Base-by-base conservation (phyloP, 2,888 invertebrate species). In the Cordilura impudica region DNA sequence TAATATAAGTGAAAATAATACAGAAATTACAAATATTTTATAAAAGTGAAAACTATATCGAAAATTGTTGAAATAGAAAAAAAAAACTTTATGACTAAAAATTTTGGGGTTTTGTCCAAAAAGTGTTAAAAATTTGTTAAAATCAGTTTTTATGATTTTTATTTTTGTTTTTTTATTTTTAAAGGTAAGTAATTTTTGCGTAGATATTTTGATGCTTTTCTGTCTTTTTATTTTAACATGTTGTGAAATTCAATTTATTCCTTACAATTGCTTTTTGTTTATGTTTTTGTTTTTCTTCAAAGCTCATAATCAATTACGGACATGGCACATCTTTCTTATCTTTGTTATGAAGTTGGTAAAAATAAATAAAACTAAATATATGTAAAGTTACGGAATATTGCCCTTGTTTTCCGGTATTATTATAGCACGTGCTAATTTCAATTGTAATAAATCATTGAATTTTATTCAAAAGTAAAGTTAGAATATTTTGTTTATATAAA, bases 131-230 rank as follows among this genome's bases (percentile, higher is more conserved):
- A 63, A 43, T 35, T 18, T 18, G n/a, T 29, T 26, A 10, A 69
- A 31, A 35, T 45, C 12, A 53, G 10, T 53, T 58, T 71, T 72
- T 75, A 79, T 79, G 79, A 75, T 67, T 75, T 67, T 75, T 10
- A 43, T 49, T 60, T 66, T 79, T 56, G 18, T 71, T 75, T 66
- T 43, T 58, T 63, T 67, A 31, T 39, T 58, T 60, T 75, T 71
- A 75, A 79, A 63, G 75, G 79, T 75, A 67, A 79, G 79, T 72
- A 45, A 29, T 35, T 1, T 31, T 51, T 66, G n/a, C n/a, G n/a
- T n/a, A n/a, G n/a, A 3, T 45, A 29, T 58, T 45, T 29, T 5
- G 16, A 14, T 49, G 10, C 35, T 43, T 39, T 47, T 21, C 0
- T 10, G 10, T 26, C 10, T 4, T 16, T 45, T 58, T 1, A 21